phyloP scores from a whole-genome alignment of 1,140 invertebrate genomes.

The Orchesella cincta region DNA sequence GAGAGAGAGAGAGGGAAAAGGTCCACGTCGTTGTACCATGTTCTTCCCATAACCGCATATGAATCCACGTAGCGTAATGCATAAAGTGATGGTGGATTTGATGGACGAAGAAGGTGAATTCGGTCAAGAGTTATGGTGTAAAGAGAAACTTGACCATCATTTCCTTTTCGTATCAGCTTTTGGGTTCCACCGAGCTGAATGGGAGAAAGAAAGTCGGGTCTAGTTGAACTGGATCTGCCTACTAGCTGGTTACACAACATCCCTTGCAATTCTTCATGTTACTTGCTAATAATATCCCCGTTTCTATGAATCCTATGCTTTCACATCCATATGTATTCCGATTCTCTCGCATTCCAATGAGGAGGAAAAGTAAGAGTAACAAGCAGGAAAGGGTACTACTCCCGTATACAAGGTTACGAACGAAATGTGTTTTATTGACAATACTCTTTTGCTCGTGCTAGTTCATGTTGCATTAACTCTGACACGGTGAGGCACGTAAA shows the following conservation, averaged over 20 bases:
- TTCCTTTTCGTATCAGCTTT: too few relatives aligned
- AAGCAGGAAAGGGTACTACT: background rate
- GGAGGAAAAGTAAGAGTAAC: background rate
- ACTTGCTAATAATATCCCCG: background rate
- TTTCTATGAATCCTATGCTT: background rate
- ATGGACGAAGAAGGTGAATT: background rate
- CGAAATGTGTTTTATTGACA: background rate
- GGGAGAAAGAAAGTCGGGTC: too few relatives aligned
- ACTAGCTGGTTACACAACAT: too few relatives aligned
- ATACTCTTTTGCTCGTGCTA: too few relatives aligned
- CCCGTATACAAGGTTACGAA: background rate
- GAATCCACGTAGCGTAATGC: background rate
- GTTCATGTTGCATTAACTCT: too few relatives aligned
- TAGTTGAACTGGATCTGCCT: too few relatives aligned
- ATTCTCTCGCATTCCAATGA: background rate
- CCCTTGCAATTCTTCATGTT: background rate
- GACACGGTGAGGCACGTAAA: too few relatives aligned
- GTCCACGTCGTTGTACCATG: background rate
- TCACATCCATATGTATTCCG: background rate
- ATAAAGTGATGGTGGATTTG: background rate
- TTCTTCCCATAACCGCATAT: background rate
- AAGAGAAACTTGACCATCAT: too few relatives aligned
- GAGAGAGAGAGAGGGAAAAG: background rate
- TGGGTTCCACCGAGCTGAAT: too few relatives aligned
- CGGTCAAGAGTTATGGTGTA: slow-evolving; percentile 13